These are phyloP conservation scores for Noctua janthina DNA, from an alignment of 2,888 invertebrate species.

Conservation along the genomic window DNA sequence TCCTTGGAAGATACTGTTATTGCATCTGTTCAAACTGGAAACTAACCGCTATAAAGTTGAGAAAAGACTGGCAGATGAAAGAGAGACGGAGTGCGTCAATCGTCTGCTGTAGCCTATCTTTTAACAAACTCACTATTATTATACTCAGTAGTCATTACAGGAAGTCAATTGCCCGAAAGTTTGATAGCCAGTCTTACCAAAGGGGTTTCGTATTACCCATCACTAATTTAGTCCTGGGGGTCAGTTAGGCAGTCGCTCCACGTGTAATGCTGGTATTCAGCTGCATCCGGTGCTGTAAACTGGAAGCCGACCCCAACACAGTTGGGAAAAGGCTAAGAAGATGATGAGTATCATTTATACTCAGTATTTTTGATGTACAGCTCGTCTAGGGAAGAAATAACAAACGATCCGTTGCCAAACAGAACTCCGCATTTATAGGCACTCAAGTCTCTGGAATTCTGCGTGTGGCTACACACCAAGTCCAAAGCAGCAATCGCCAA, in stretches of 20 bases:
- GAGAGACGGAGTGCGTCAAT: too few species aligned
- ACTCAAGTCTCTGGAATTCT: background rate
- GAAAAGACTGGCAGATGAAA: background rate
- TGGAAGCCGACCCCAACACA: too few species aligned
- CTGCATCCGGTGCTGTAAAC: too few species aligned
- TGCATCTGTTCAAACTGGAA: background rate
- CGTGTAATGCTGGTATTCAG: too few species aligned
- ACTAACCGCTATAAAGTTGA: background rate
- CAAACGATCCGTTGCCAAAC: background rate
- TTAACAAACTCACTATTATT: background rate
- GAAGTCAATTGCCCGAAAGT: too few species aligned
- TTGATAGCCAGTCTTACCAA: too few species aligned
- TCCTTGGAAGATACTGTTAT: slow-evolving; percentile 15
- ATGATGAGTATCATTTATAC: too few species aligned
- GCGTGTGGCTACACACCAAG: background rate
- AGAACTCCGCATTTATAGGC: background rate
- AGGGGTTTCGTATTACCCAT: too few species aligned
- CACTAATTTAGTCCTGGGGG: too few species aligned
- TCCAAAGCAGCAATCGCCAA: background rate
- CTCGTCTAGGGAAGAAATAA: background rate
- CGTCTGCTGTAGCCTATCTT: background rate
- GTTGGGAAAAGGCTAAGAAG: too few species aligned
- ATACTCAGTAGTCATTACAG: background rate
- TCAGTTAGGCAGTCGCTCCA: too few species aligned
- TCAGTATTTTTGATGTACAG: background rate